These are phyloP conservation scores for Zingel zingel DNA, from an alignment of 2,113 vertebrate genomes.

Conservation along the genomic window DNA sequence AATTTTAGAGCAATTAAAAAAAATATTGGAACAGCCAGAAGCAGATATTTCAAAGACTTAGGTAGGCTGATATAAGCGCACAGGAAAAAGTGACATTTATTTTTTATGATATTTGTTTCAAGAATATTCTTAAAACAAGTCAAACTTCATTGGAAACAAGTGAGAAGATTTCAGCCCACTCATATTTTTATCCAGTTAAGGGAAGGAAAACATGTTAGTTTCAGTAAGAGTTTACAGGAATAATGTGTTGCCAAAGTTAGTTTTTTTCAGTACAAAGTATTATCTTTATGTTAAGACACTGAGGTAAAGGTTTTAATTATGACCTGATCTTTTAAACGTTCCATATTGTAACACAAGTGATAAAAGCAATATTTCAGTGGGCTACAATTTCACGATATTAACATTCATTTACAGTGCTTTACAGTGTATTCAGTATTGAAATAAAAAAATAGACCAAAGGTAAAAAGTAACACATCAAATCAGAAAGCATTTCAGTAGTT, in stretches of 20 bases:
- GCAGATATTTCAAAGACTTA: not conserved
- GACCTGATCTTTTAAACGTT: not conserved
- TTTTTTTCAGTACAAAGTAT: too few species aligned
- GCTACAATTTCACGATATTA: not conserved
- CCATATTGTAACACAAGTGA: not conserved
- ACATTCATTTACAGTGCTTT: not conserved
- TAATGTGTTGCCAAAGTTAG: not conserved
- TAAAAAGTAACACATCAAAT: conserved; percentile 1
- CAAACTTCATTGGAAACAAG: not conserved
- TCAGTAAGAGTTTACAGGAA: not conserved
- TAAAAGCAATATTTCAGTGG: not conserved
- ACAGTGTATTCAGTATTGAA: not conserved
- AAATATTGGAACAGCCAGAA: not conserved
- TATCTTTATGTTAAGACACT: not conserved
- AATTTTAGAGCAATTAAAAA: not conserved
- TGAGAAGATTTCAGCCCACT: not conserved
- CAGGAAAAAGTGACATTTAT: too few species aligned
- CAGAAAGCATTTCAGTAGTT: not conserved
- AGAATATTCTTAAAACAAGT: not conserved
- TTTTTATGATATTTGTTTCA: not conserved
- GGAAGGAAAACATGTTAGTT: not conserved
- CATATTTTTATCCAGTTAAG: not conserved
- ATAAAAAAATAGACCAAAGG: not conserved
- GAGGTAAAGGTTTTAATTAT: not conserved
- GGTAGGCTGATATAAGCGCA: not conserved